These are phyloP conservation scores for Tetragnatha versicolor DNA, from an alignment of 1,140 invertebrate genomes.

Conservation along the genomic window DNA sequence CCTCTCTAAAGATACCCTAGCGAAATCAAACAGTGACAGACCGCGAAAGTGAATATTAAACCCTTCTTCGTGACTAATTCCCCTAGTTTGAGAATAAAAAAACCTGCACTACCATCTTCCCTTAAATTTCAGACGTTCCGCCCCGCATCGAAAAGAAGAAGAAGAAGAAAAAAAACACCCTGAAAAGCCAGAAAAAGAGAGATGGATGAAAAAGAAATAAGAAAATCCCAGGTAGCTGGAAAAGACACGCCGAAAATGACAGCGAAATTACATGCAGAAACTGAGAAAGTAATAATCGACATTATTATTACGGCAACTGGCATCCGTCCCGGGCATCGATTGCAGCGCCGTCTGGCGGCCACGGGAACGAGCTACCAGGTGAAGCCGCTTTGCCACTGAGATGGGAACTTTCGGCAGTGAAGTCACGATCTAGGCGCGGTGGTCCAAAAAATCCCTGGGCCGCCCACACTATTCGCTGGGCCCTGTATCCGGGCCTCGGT, in stretches of 20 bases:
- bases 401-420: slow-evolving; percentile 29
- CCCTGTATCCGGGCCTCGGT: background rate
- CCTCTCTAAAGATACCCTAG: too few species aligned
- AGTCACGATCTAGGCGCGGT: slow-evolving; percentile 16
- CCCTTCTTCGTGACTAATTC: too few species aligned
- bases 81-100: too few species aligned
- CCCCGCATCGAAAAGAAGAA: too few species aligned
- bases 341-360: slow-evolving; percentile 18
- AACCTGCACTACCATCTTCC: too few species aligned
- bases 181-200: background rate
- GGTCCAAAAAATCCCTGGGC: slow-evolving; percentile 21
- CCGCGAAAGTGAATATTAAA: too few species aligned
- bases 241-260: slow-evolving; percentile 1
- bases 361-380: slow-evolving; percentile 23
- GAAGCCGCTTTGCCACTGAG: background rate
- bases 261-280: slow-evolving; percentile 51
- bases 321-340: slow-evolving; percentile 37
- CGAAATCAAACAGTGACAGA: too few species aligned
- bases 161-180: too few species aligned
- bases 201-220: background rate
- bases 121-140: too few species aligned
- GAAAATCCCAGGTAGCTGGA: slow-evolving; percentile 1
- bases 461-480: slow-evolving; percentile 6
- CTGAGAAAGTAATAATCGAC: slow-evolving; percentile 53
- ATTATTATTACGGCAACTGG: slow-evolving; percentile 40